Percentiles rank a stretch among this genome's conserved stretches.
Evolutionary conservation across 2,797 vertebrate species (phyloP).

Genomic region (Protosalanx chinensis): DNA sequence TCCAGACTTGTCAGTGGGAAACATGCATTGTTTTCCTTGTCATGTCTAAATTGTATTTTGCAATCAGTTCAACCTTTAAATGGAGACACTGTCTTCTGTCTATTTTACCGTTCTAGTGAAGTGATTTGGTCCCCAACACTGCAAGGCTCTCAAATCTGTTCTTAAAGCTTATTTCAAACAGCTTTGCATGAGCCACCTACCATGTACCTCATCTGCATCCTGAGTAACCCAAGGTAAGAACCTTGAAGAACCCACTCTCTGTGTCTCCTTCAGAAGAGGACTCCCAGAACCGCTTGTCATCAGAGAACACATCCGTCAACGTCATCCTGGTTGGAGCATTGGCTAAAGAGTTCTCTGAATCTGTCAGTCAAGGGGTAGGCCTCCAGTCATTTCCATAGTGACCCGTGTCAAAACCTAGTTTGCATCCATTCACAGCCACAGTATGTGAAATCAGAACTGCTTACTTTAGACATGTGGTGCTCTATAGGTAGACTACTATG

Average conservation of each 20-base stretch:
- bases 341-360: slow-evolving; percentile 64
- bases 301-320: slow-evolving; percentile 59
- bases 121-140: too few species aligned
- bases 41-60: slow-evolving; percentile 3
- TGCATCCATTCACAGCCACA: neutral
- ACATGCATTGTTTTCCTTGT: slow-evolving; percentile 5
- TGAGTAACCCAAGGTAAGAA: too few species aligned
- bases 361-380: slow-evolving; percentile 65
- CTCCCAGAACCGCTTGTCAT: slow-evolving; percentile 10
- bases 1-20: neutral
- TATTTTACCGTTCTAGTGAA: too few species aligned
- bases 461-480: neutral
- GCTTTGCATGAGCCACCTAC: neutral
- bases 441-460: neutral
- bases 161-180: too few species aligned
- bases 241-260: neutral
- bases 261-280: slow-evolving; percentile 60
- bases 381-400: slow-evolving; percentile 14
- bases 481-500: neutral
- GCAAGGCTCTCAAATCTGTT: too few species aligned
- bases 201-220: too few species aligned
- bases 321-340: slow-evolving; percentile 60
- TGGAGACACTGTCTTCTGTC: neutral
- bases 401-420: slow-evolving; percentile 11
- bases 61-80: neutral